Percentiles rank a stretch among this genome's conserved stretches.
phyloP scores from a whole-genome alignment of 2,888 invertebrate species.

The Azorinus chamasolen region DNA sequence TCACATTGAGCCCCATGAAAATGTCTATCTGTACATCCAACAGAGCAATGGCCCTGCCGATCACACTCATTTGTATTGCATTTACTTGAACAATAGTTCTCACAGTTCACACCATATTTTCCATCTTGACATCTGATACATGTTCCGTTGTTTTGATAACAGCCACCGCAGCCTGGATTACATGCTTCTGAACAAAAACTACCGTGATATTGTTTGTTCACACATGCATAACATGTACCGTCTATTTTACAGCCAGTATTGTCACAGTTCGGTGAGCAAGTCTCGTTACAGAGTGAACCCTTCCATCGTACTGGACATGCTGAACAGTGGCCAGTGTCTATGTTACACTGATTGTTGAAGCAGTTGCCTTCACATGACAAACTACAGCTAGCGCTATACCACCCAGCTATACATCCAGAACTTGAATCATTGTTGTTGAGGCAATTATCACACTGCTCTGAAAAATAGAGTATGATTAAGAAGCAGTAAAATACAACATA shows the following conservation, averaged over 20 bases:
- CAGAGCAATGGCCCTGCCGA: slow-evolving; percentile 43
- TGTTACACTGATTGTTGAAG: neutral
- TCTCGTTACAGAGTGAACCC: neutral
- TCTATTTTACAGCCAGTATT: too few relatives aligned
- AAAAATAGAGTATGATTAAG: too few relatives aligned
- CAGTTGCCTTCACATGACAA: slow-evolving; percentile 4
- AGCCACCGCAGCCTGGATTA: neutral
- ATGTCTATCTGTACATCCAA: slow-evolving; percentile 33
- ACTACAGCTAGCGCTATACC: slow-evolving; percentile 20
- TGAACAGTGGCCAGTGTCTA: too few relatives aligned
- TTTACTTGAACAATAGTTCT: slow-evolving; percentile 7
- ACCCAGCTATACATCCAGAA: slow-evolving; percentile 30
- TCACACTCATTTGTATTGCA: slow-evolving; percentile 46
- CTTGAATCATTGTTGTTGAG: neutral
- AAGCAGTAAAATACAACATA: too few relatives aligned
- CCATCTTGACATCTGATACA: slow-evolving; percentile 24
- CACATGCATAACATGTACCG: too few relatives aligned
- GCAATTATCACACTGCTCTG: neutral
- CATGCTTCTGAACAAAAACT: slow-evolving; percentile 29
- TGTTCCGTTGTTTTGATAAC: slow-evolving; percentile 21
- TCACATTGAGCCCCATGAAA: slow-evolving; percentile 45
- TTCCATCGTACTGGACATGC: too few relatives aligned
- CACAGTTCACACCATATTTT: slow-evolving; percentile 38
- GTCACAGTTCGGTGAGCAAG: neutral
- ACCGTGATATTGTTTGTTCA: too few relatives aligned